These are phyloP conservation scores for Recurvirostra avosetta DNA, from an alignment of 2,113 vertebrate species.

Conservation along the genomic window DNA sequence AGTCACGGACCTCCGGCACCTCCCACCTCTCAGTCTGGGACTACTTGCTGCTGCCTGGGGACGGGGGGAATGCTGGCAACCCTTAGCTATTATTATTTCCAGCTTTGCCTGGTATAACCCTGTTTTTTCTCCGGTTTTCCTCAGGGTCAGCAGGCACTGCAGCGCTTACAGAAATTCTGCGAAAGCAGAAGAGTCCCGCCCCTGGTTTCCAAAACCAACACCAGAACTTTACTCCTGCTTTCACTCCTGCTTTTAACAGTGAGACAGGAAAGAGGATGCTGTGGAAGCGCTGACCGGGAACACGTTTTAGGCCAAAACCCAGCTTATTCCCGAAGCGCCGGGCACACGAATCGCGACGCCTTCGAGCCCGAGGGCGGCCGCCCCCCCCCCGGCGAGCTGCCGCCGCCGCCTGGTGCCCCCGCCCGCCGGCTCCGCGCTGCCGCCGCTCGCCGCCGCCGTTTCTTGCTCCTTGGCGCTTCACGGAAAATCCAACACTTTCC, in stretches of 20 bases:
- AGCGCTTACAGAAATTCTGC: background rate
- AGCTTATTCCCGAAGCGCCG: background rate
- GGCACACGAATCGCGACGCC: rapidly evolving
- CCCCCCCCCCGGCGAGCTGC: too few relatives aligned
- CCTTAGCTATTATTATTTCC: background rate
- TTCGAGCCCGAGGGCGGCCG: rapidly evolving
- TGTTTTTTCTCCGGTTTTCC: background rate
- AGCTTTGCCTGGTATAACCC: background rate
- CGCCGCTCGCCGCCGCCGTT: too few relatives aligned
- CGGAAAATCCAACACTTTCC: rapidly evolving
- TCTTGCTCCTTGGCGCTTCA: rapidly evolving
- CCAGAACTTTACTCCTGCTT: background rate
- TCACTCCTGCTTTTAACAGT: background rate
- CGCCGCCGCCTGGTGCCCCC: background rate
- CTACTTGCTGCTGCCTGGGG: background rate
- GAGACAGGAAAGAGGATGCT: background rate
- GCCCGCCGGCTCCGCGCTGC: background rate
- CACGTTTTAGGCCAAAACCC: background rate
- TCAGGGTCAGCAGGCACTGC: background rate
- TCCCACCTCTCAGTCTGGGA: too few relatives aligned
- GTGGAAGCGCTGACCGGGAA: background rate
- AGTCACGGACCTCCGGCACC: background rate
- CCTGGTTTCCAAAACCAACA: background rate
- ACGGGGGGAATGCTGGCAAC: background rate
- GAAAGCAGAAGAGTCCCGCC: background rate